These are phyloP conservation scores for Tokudaia tokunoshimensis DNA, from an alignment of 2,797 vertebrate genomes.

Conservation along the genomic window DNA sequence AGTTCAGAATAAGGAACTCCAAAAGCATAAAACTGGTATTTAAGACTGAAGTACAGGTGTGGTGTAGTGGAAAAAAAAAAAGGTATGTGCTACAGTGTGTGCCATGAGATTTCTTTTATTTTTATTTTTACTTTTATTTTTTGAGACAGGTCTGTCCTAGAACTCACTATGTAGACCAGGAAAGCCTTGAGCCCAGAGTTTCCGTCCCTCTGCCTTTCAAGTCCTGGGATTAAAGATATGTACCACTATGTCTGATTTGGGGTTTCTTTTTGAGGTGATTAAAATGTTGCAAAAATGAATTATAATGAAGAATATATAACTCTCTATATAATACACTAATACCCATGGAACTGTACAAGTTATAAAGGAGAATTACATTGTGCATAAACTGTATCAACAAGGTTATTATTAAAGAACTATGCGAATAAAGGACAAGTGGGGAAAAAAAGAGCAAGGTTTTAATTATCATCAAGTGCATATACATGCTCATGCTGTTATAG, in stretches of 20 bases:
- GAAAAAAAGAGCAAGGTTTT: not conserved
- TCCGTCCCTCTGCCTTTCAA: not conserved
- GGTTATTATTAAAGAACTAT: constrained; percentile 44
- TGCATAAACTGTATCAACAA: constrained; percentile 36
- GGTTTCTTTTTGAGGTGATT: constrained; percentile 30
- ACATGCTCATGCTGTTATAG: not conserved
- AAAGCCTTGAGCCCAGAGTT: not conserved
- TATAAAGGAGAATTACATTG: constrained; percentile 13
- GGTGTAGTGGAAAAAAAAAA: not conserved
- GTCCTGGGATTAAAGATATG: not conserved
- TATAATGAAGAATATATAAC: not conserved
- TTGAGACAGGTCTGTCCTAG: not conserved
- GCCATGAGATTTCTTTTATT: not conserved
- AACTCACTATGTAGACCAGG: not conserved
- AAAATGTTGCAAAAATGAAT: constrained; percentile 47
- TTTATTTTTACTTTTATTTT: not conserved
- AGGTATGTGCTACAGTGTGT: not conserved
- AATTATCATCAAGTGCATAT: not conserved
- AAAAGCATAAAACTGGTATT: not conserved
- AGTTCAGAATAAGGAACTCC: not conserved
- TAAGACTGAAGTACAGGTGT: not conserved
- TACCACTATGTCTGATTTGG: not conserved
- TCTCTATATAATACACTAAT: constrained; percentile 14
- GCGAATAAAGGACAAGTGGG: constrained; percentile 48
- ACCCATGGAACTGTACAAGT: constrained; percentile 7